A percentile compares a stretch with the other conserved stretches of the same genome.
Conservation (phyloP, 2,113 vertebrate genomes). For the Camelus bactrianus region DNA sequence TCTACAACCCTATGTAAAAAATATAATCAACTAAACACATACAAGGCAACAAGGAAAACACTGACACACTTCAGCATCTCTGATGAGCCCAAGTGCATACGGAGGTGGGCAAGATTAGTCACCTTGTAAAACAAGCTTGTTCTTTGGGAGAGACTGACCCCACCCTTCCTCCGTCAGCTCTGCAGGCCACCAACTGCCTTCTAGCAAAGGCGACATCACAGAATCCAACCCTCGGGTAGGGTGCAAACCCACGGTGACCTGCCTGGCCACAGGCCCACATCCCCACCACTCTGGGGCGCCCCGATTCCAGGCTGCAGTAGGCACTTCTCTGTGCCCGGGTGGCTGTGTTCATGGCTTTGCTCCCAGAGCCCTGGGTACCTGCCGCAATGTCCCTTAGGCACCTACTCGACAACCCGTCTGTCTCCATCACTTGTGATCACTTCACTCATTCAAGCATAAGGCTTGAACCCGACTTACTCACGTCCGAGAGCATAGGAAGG, state of each 20-base stretch:
- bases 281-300: background rate
- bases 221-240: background rate
- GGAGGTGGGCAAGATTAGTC: background rate
- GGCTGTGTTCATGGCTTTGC: background rate
- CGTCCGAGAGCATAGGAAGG: background rate
- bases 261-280: slow-evolving; percentile 54
- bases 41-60: slow-evolving; percentile 21
- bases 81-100: background rate
- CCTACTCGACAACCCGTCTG: background rate
- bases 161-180: background rate
- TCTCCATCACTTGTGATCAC: background rate
- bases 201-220: slow-evolving; percentile 11
- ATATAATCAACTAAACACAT: background rate
- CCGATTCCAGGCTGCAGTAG: background rate
- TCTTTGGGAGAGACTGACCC: slow-evolving; percentile 47
- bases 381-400: background rate
- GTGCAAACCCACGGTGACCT: background rate
- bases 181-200: slow-evolving; percentile 53
- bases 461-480: background rate
- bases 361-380: background rate
- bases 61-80: background rate
- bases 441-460: background rate
- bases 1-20: slow-evolving; percentile 40
- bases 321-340: rapidly evolving
- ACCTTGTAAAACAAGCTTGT: slow-evolving; percentile 25